Base-by-base conservation (phyloP, 2,888 invertebrate genomes). In the Unio pictorum region DNA sequence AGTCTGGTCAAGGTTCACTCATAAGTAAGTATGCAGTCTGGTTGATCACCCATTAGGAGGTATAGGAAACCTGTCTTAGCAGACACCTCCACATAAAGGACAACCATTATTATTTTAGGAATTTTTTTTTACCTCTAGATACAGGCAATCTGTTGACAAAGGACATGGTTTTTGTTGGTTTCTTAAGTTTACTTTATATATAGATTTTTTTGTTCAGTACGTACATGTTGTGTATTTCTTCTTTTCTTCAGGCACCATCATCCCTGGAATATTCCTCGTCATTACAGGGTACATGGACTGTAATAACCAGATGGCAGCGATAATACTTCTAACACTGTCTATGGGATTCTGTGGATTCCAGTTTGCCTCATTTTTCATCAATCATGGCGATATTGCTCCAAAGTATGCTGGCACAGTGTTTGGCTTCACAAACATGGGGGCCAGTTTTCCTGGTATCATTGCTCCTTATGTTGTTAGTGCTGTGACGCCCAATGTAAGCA, bases 311-410 rank as follows among this genome's bases (percentile, higher is more conserved):
- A 71, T 72, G 8, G 78, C 34, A 28, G 87, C 87, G 4, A 82
- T 87, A 20, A 75, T 80, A 8, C 68, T 87, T 56, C 72, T 87
- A 56, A 83, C 85, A 6, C 66, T 84, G 11, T 79, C 84, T 23
- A 81, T 86, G 74, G 84, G 81, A 0, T 77, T 85, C 65, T 84
- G 83, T 73, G 87, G 86, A 0, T 82, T 86, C 67, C 85, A 85
- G 65, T 85, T 84, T 72, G 80, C 82, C 55, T 83, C 84, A 17
- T 83, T 81, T 69, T 78, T 85, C 68, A 83, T 86, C 66, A 87
- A 87, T 71, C 84, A 85, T 61, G 83, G 84, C 15, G 87, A 87
- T 68, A 83, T 87, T 59, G 86, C 85, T 1, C 86, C 86, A 1
- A 68, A 73, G 17, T 87, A 81, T 72, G 86, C 87, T 1, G 86